These are phyloP conservation scores for Vanacampus margaritifer DNA, from an alignment of 2,113 vertebrate species.

Conservation along the genomic window DNA sequence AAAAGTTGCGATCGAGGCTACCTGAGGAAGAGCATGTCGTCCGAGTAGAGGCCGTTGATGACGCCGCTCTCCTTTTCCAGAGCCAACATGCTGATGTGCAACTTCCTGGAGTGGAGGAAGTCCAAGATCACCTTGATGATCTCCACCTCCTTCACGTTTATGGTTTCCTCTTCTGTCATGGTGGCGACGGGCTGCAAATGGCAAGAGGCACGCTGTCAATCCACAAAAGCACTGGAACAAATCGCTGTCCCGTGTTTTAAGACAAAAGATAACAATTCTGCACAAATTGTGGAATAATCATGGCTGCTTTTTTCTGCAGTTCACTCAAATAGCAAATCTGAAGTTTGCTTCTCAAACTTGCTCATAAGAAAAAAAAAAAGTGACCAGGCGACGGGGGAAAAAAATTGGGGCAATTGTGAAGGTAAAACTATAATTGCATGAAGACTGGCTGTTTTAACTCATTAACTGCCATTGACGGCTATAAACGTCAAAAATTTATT, in stretches of 20 bases:
- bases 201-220: not conserved
- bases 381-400: too few relatives aligned
- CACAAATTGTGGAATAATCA: too few relatives aligned
- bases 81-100: constrained; percentile 97
- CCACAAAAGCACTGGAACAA: not conserved
- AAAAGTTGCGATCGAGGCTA: constrained; percentile 32
- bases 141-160: constrained; percentile 97
- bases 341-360: too few relatives aligned
- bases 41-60: constrained; percentile 97
- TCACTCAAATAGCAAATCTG: too few relatives aligned
- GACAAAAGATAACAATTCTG: not conserved
- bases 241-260: not conserved
- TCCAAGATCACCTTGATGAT: constrained; percentile 96
- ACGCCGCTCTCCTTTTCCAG: constrained; percentile 97
- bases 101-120: constrained; percentile 92
- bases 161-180: constrained; percentile 98
- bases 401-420: too few relatives aligned
- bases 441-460: too few relatives aligned
- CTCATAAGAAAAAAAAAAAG: too few relatives aligned
- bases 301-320: too few relatives aligned
- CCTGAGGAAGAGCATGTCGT: constrained; percentile 99
- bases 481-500: too few relatives aligned
- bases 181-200: constrained; percentile 60
- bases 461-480: too few relatives aligned
- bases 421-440: too few relatives aligned